phyloP scores from a whole-genome alignment of 2,797 vertebrate species.

The Lacerta bilineata region DNA sequence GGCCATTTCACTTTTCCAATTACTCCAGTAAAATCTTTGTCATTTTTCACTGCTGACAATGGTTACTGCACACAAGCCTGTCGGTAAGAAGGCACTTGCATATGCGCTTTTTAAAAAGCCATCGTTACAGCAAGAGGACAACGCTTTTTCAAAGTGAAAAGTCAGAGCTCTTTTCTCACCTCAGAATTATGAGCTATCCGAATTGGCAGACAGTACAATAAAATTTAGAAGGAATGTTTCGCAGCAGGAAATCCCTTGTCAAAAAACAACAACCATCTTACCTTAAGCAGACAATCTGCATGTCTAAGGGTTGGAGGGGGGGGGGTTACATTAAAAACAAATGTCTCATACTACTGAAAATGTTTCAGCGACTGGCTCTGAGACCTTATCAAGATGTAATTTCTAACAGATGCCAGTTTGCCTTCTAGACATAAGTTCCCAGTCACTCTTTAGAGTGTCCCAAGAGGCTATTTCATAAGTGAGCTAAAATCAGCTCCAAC shows the following conservation, averaged over 20 bases:
- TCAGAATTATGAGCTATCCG: constrained; percentile 61
- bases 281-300: constrained; percentile 67
- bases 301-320: constrained; percentile 44
- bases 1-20: constrained; percentile 8
- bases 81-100: neutral
- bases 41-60: neutral
- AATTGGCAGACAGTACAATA: constrained; percentile 66
- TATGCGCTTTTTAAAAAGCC: neutral
- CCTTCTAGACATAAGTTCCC: constrained; percentile 73
- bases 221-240: constrained; percentile 73
- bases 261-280: constrained; percentile 37
- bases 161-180: constrained; percentile 60
- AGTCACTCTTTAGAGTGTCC: constrained; percentile 64
- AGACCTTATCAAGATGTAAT: constrained; percentile 78
- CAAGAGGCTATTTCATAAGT: constrained; percentile 71
- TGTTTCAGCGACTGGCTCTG: constrained; percentile 74
- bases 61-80: neutral
- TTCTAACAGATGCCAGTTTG: constrained; percentile 80
- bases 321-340: constrained; percentile 79
- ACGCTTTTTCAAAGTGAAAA: constrained; percentile 58
- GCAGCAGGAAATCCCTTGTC: constrained; percentile 74
- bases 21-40: neutral
- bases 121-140: neutral
- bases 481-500: constrained; percentile 77
- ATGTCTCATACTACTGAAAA: constrained; percentile 76